Base-by-base conservation (phyloP, 2,797 vertebrate species). In the Myoxocephalus aenaeus region DNA sequence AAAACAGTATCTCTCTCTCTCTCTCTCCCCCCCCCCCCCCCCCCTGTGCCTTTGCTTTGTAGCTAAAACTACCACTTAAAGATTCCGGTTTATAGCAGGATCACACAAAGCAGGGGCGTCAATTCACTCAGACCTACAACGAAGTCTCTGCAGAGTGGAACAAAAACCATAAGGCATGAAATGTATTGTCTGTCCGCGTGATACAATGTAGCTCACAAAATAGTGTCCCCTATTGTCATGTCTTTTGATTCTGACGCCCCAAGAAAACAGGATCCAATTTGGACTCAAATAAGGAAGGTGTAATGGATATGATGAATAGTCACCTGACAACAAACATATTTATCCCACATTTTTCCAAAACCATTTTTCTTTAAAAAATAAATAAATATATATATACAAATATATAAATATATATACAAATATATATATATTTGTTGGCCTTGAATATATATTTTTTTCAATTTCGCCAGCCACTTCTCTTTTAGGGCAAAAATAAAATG, bases 51-150 rank as follows among this genome's bases (percentile, higher is more conserved):
- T 46, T 48, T 62, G 66, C 59, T 53, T 53, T 27, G 25, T 27
- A 75, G 58, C 72, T 75, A 18, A 72, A 80, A 82, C 51, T 25
- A 10, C 36, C 0, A 57, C 51, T 72, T 22, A 80, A 74, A 74
- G 17, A 61, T 65, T 65, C 10, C 50, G 68, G 59, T 73, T 65
- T 54, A 48, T 74, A 56, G 29, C 63, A 48, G 36, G 27, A 83
- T 85, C 67, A 75, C 75, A 82, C 61, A 71, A 63, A 66, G 77
- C 77, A 71, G 32, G 32, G 62, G 46, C 5, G 44, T 65, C 42
- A 36, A 32, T 64, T 75, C 53, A 69, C 34, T 58, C 22, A 75
- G 51, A 80, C 68, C 20, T 51, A 67, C 56, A 27, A 56, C 38
- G 48, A 34, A 27, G 29, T 59, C 58, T 34, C 65, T 40, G 56